Evolutionary conservation across 2,888 invertebrate genomes (phyloP), one percentile per base, ranked within the genome.

Genomic region (Acrobasis consociella): DNA sequence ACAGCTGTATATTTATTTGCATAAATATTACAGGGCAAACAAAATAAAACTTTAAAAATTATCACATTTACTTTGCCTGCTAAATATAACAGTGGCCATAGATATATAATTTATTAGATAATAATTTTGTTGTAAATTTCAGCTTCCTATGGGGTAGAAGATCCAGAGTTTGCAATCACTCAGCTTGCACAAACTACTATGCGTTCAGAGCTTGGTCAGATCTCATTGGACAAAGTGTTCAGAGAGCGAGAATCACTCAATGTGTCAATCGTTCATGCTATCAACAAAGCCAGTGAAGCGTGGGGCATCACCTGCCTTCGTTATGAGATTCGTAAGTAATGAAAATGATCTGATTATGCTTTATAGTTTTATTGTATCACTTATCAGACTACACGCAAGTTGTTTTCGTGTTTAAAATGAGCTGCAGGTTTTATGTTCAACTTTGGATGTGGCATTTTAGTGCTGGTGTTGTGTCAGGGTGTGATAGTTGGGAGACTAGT

Each of bases 171-270:
- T 93, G 99, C 99, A 0, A 98, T 99, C 66, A 99, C 99, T 1
- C 99, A 99, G 87, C 91, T 99, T 55, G 99, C 99, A 2, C 99
- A 99, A 93, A 99, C 99, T 0, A 99, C 99, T 0, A 99, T 99
- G 99, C 95, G 99, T 82, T 99, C 99, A 0, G 99, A 99, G 86
- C 94, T 99, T 51, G 99, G 99, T 64, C 99, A 99, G 93, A 99
- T 99, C 86, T 95, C 97, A 1, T 88, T 99, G 69, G 99, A 99
- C 84, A 98, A 98, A 83, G 97, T 99, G 13, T 99, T 99, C 83
- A 94, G 97, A 67, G 99, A 99, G 89, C 94, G 99, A 76, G 99
- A 99, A 88, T 97, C 96, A 61, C 94, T 99, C 16, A 99, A 99
- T 89, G 95, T 97, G 13, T 95, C 95, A 64, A 99, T 99, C 73